phyloP scores from a whole-genome alignment of 2,113 vertebrate species.

The Colistium nudipinnis region DNA sequence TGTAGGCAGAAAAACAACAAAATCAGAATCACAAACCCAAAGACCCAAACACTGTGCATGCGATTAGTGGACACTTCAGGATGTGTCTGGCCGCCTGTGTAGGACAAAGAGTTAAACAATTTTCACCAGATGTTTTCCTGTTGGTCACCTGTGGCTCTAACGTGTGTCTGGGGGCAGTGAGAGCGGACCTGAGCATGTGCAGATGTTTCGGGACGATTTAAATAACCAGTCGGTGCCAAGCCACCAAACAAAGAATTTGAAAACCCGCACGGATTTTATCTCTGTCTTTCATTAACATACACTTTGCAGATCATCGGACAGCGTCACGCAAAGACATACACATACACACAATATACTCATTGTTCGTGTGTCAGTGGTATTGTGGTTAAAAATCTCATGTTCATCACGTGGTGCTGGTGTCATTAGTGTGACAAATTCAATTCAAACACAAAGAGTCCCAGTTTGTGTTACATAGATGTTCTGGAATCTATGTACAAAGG shows the following conservation, averaged over 20 bases:
- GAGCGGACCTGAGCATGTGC: slow-evolving; percentile 6
- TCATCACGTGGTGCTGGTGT: slow-evolving; percentile 15
- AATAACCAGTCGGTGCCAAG: too few species aligned
- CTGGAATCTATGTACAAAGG: slow-evolving; percentile 26
- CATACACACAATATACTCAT: neutral
- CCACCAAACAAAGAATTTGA: too few species aligned
- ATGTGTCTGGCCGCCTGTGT: too few species aligned
- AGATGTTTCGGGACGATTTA: too few species aligned
- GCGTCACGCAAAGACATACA: neutral
- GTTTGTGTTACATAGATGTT: neutral
- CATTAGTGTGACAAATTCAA: slow-evolving; percentile 4
- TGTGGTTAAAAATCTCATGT: slow-evolving; percentile 17
- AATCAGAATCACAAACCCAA: too few species aligned
- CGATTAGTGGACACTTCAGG: too few species aligned
- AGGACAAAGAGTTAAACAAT: too few species aligned
- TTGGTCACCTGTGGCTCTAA: neutral
- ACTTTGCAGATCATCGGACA: neutral
- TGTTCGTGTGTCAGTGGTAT: slow-evolving; percentile 11
- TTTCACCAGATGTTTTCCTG: neutral
- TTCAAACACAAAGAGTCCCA: too few species aligned
- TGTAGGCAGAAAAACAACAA: neutral
- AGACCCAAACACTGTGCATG: too few species aligned
- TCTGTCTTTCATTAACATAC: too few species aligned
- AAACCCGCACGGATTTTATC: too few species aligned
- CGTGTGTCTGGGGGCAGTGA: neutral